Evolutionary conservation across 53 echinoderm and acorn worm species (phyloP), one percentile per base, ranked within the genome.

Genomic region (Actinopyga echinites): DNA sequence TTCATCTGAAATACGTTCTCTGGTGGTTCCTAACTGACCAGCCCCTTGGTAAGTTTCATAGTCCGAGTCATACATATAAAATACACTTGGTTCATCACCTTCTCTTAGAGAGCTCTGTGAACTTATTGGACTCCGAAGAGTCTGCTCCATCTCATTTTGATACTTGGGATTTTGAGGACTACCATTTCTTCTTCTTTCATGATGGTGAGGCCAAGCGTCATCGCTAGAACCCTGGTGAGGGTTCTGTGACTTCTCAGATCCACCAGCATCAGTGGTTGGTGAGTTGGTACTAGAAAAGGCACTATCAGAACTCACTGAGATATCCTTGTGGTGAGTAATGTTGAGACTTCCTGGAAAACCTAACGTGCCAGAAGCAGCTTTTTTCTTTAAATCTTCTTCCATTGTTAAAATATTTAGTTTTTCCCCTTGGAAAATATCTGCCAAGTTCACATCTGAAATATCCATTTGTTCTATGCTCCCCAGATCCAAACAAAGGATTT

Each of bases 61-160:
- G 56, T 97, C 93, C 13, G 94, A 94, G 75, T 99, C 99, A 86
- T 89, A 99, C 83, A 92, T 90, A 90, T 94, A 99, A 75, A 99
- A 99, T 58, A 94, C 87, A 59, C 89, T 89, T 3, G 94, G 89
- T 25, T 97, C 94, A 45, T 97, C 99, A n/a, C 56, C 62, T 24
- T 94, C 94, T 65, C 62, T 87, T 54, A 87, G 40, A 6, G 91
- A 89, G 21, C 91, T 83, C 42, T 88, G 85, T 19, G 80, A 85
- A 32, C 87, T 84, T 15, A 87, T 75, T 8, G 77, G 74, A 78
- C 93, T 93, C 23, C 38, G 8, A n/a, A 59, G 8, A 26, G 32
- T 80, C 40, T 57, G 82, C 44, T 71, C 83, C 21, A 82, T 79
- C 9, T 83, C 79, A 21, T 5, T 33, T 9, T 5, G 26, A 35